Conservation (phyloP, 30 jellyfish, hydroid and myxozoan species). For the Euphysa ruthae region DNA sequence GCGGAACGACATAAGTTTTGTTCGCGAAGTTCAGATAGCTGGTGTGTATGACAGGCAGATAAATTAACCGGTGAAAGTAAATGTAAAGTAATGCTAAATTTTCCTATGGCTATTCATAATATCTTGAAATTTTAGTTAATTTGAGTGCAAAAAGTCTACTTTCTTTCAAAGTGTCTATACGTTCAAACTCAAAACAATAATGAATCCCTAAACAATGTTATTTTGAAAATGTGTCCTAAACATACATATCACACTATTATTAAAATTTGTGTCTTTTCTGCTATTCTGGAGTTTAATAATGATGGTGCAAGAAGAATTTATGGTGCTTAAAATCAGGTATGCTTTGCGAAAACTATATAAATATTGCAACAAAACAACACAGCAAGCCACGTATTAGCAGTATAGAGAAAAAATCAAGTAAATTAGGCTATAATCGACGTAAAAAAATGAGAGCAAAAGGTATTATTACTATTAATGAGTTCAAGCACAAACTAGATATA, state of each 20-base stretch:
- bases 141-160: no score
- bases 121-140: no score
- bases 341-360: not conserved
- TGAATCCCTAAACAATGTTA: no score
- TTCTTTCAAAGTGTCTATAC: no score
- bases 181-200: no score
- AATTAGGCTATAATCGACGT: not conserved
- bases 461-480: no score
- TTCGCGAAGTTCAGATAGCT: not conserved
- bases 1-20: not conserved
- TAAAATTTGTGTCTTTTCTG: not conserved
- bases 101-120: no score
- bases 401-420: not conserved
- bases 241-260: no score
- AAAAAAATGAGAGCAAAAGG: no score
- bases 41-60: not conserved
- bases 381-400: not conserved
- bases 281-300: not conserved
- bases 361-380: not conserved
- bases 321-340: not conserved
- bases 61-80: not conserved
- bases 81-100: no score
- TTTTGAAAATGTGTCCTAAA: no score
- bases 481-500: no score
- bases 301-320: not conserved